Conservation (phyloP, 2,888 invertebrate species). For the Cyrtodaria siliqua region DNA sequence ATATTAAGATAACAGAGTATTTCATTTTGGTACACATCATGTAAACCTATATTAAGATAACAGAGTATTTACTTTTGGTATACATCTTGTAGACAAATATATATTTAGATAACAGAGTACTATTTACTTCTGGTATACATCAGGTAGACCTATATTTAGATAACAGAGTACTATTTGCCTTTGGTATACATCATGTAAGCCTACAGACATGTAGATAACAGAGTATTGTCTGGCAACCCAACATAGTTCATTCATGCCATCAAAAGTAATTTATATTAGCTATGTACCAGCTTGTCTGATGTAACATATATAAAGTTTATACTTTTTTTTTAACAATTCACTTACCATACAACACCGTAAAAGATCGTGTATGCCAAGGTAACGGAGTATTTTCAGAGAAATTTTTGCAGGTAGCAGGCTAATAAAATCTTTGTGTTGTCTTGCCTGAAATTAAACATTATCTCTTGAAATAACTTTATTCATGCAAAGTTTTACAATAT, state of each 20-base stretch:
- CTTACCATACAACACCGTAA: slow-evolving; percentile 77
- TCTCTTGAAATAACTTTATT: too few relatives aligned
- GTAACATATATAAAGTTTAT: too few relatives aligned
- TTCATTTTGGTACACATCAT: too few relatives aligned
- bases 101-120: background rate
- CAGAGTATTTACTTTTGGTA: too few relatives aligned
- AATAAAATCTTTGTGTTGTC: slow-evolving; percentile 82
- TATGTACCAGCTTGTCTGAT: background rate
- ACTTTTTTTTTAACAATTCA: background rate
- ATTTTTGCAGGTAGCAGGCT: slow-evolving; percentile 76
- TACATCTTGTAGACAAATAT: too few relatives aligned
- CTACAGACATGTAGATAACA: background rate
- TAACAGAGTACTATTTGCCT: too few relatives aligned
- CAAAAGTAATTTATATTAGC: too few relatives aligned
- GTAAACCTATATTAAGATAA: too few relatives aligned
- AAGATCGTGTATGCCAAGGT: slow-evolving; percentile 76
- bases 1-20: too few relatives aligned
- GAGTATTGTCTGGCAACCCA: background rate
- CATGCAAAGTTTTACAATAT: too few relatives aligned
- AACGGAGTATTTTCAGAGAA: slow-evolving; percentile 76
- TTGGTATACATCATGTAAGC: background rate
- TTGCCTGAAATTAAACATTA: slow-evolving; percentile 67
- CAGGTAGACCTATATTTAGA: too few relatives aligned
- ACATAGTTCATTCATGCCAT: too few relatives aligned
- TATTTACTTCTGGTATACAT: background rate